These are phyloP conservation scores for Luscinia luscinia DNA, from an alignment of 2,797 vertebrate species.

Conservation along the genomic window DNA sequence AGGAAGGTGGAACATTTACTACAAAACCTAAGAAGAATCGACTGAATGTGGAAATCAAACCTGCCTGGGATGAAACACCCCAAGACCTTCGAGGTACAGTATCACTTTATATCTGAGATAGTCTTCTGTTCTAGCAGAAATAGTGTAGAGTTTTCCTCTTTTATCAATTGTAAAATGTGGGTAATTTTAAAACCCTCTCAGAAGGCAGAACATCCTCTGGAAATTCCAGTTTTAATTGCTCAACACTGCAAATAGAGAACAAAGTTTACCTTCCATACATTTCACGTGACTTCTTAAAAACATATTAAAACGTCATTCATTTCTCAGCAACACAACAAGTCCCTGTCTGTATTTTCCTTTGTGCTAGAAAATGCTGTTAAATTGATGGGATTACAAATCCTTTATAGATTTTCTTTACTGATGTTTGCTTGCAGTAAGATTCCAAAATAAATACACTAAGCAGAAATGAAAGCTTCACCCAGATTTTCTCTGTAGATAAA, in stretches of 20 bases:
- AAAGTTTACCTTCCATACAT: background rate
- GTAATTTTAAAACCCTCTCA: background rate
- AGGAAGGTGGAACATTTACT: constrained; percentile 27
- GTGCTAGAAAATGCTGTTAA: background rate
- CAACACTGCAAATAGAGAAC: background rate
- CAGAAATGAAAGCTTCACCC: background rate
- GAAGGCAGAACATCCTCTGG: background rate
- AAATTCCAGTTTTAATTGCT: background rate
- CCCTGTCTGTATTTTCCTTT: background rate
- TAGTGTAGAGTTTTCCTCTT: background rate
- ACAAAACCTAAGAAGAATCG: constrained; percentile 63
- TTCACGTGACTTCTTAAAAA: background rate
- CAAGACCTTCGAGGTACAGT: constrained; percentile 77
- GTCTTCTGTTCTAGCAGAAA: background rate
- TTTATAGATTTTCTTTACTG: background rate
- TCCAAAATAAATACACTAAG: background rate
- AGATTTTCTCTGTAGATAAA: background rate
- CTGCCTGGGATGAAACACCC: constrained; percentile 57
- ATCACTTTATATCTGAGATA: background rate
- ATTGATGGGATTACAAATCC: background rate
- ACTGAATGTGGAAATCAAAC: constrained; percentile 62
- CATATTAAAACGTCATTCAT: background rate
- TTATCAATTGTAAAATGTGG: background rate
- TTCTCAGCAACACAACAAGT: background rate
- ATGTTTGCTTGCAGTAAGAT: background rate